Conservation (phyloP, 2,113 vertebrate species). For the Pogona vitticeps region DNA sequence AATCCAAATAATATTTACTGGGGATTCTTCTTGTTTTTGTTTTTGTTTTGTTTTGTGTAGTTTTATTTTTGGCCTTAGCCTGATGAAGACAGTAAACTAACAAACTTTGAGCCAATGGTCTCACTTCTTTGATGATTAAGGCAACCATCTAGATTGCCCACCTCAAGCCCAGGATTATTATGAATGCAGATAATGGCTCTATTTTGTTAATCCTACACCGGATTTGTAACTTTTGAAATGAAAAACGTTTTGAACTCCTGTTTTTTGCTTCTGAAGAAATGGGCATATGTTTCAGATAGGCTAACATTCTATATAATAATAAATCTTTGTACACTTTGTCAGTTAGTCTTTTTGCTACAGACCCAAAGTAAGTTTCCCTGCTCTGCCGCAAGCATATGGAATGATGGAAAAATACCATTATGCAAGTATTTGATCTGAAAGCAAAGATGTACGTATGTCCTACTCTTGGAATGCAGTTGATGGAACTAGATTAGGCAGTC, state of each 20-base stretch:
- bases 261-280: neutral
- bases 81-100: too few species aligned
- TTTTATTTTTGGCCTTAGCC: too few species aligned
- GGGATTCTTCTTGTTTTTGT: too few species aligned
- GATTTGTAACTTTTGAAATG: neutral
- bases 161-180: neutral
- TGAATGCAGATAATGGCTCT: neutral
- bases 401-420: slow-evolving; percentile 45
- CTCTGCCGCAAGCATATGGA: slow-evolving; percentile 9
- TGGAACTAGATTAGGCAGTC: too few species aligned
- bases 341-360: neutral
- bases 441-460: rapidly evolving
- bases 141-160: too few species aligned
- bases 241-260: too few species aligned
- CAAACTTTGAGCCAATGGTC: too few species aligned
- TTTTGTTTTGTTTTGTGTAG: too few species aligned
- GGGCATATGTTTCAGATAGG: neutral
- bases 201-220: neutral
- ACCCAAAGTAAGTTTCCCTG: neutral
- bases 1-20: too few species aligned
- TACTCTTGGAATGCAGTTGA: neutral
- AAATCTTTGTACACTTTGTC: neutral
- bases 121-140: too few species aligned
- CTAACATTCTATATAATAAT: neutral
- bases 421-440: slow-evolving; percentile 34